Evolutionary conservation across 2,797 vertebrate species (phyloP).

Genomic region (Malurus splendens): DNA sequence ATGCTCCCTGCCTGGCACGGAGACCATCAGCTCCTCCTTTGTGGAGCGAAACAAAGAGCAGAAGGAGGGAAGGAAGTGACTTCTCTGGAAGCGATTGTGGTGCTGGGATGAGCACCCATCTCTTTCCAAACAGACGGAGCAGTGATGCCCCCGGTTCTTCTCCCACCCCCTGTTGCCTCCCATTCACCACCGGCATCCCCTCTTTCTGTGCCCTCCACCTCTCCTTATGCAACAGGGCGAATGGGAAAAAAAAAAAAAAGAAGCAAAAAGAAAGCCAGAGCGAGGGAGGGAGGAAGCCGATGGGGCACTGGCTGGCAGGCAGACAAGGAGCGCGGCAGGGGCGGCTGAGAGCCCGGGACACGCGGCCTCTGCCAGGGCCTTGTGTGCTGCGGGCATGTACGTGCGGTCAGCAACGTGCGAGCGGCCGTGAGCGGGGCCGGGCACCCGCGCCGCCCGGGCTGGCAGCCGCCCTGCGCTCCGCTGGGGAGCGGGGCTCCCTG

Average conservation of each 20-base stretch:
- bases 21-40: not conserved
- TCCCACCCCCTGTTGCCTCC: not conserved
- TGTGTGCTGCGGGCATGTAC: slow-evolving; percentile 38
- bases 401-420: slow-evolving; percentile 57
- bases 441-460: not conserved
- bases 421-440: not conserved
- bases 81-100: slow-evolving; percentile 8
- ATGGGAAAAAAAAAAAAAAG: not conserved
- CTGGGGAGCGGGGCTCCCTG: not conserved
- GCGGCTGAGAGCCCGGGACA: not conserved
- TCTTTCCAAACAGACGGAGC: not conserved
- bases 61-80: slow-evolving; percentile 38
- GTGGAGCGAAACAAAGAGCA: not conserved
- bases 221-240: not conserved
- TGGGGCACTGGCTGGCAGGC: slow-evolving; percentile 33
- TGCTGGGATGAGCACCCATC: not conserved
- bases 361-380: slow-evolving; percentile 20
- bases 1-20: not conserved
- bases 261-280: not conserved
- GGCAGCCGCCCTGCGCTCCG: not conserved
- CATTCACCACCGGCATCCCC: not conserved
- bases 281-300: not conserved
- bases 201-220: not conserved
- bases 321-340: slow-evolving; percentile 25
- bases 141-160: not conserved